Base-by-base conservation (phyloP, 2,888 invertebrate genomes). In the Teinopalpus imperialis region DNA sequence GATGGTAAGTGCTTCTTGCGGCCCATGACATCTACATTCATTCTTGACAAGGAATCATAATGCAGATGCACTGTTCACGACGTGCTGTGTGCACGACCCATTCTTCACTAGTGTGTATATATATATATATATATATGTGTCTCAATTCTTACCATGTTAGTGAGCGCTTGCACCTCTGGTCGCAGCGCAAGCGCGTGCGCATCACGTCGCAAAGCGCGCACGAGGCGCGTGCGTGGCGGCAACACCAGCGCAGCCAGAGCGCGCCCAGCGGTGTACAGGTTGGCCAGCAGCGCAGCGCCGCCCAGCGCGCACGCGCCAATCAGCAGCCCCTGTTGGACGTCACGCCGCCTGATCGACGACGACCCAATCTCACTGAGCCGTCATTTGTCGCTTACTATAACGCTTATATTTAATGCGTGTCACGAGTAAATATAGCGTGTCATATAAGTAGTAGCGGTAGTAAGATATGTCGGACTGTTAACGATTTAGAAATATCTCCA, bases 101-200 rank as follows among this genome's bases (percentile, higher is more conserved):
- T n/a, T n/a, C n/a, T n/a, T n/a, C n/a, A n/a, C n/a, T n/a, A n/a
- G n/a, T n/a, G n/a, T n/a, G n/a, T n/a, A n/a, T n/a, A n/a, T n/a
- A n/a, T n/a, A n/a, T n/a, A n/a, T n/a, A n/a, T n/a, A n/a, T n/a
- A n/a, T n/a, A n/a, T n/a, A n/a, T n/a, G n/a, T n/a, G n/a, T n/a
- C n/a, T n/a, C n/a, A n/a, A n/a, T 43, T 61, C 79, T 87, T 54
- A 96, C 95, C 93, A 97, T 94, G 61, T 95, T 94, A 20, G 95
- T 94, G 89, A 98, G 92, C 8, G 96, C 89, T 57, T 92, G 93
- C 57, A 99, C 98, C 89, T 98, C 97, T 6, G 93, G 91, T 14
- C 95, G 90, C 26, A 97, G 82, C 18, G 95, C 94, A 55, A 96
- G 94, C 62, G 97, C 96, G 97, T 32, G 95, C 92, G 62, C 94